Evolutionary conservation across 2,113 vertebrate genomes (phyloP), one percentile per base, ranked within the genome.

Genomic region (Crotalus tigris): DNA sequence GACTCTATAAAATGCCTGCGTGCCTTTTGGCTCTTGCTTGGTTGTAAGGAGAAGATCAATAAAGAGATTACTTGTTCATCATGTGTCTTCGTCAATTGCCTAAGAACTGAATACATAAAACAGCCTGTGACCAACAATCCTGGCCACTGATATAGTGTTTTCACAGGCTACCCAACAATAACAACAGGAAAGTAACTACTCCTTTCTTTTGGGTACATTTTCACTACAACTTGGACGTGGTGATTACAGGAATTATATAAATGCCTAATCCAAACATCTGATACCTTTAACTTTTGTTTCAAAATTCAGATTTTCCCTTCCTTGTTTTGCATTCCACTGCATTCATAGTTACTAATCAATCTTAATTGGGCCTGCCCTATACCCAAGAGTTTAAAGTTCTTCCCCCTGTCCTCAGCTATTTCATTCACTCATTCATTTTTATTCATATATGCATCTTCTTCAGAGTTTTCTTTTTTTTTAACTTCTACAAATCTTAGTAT

Each of bases 171-270:
- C 64, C 58, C 5, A 8, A 64, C 8, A 44, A 33, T 6, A 39
- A 92, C 49, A 51, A 24, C 24, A 51, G 24, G 46, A n/a, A 21
- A 19, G 24, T 61, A 44, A 17, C 24, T 44, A 39, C 33, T 85
- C 39, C 19, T 86, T 55, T 57, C 29, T 86, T 59, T 46, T 26
- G 7, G 39, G 39, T 2, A n/a, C 5, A 81, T 21, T 81, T 44
- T 44, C 17, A n/a, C 17, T 44, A 44, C 58, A 19, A n/a, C 69
- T 91, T 55, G 29, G 90, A 81, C 10, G 46, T 0, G 0, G 59
- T 1, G 4, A 24, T 92, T 1, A 55, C 33, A 75, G 88, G 17
- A 90, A 33, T 53, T 6, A 89, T 93, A 92, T 0, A 85, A 88
- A 57, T 90, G 46, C 61, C 93, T 59, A 11, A 93, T 86, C 69